A percentile compares a stretch with the other conserved stretches of the same genome.
phyloP scores from a whole-genome alignment of 2,888 invertebrate species.

The Leptopilina myrica region DNA sequence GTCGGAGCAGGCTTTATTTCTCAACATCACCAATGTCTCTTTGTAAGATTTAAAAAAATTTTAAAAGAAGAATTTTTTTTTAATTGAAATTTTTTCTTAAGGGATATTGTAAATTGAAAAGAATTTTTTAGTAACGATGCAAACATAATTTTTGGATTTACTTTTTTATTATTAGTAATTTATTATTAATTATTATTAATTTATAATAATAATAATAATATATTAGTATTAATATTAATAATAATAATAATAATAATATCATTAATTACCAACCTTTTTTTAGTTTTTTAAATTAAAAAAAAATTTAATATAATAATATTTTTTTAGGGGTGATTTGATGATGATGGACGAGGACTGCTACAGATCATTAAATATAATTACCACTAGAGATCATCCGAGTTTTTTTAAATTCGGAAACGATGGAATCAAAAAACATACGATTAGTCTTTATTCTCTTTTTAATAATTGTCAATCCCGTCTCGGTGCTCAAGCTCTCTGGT shows the following conservation, averaged over 20 bases:
- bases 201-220: too few species aligned
- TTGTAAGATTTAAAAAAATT: conserved; percentile 47
- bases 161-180: too few species aligned
- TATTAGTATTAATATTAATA: too few species aligned
- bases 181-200: too few species aligned
- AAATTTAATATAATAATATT: background rate
- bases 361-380: conserved; percentile 87
- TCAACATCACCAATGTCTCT: conserved; percentile 46
- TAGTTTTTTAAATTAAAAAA: too few species aligned
- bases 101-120: too few species aligned
- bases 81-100: too few species aligned
- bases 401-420: conserved; percentile 83
- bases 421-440: conserved; percentile 72
- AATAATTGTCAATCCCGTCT: conserved; percentile 85
- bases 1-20: conserved; percentile 67
- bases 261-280: too few species aligned
- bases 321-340: conserved; percentile 82
- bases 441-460: conserved; percentile 85
- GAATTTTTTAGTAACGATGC: too few species aligned
- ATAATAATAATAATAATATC: too few species aligned
- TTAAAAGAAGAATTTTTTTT: too few species aligned
- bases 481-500: conserved; percentile 83
- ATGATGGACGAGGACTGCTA: conserved; percentile 85
- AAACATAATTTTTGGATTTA: too few species aligned
- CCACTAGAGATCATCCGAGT: conserved; percentile 85